Conservation (phyloP, 2,797 vertebrate genomes). For the Notamacropus eugenii region DNA sequence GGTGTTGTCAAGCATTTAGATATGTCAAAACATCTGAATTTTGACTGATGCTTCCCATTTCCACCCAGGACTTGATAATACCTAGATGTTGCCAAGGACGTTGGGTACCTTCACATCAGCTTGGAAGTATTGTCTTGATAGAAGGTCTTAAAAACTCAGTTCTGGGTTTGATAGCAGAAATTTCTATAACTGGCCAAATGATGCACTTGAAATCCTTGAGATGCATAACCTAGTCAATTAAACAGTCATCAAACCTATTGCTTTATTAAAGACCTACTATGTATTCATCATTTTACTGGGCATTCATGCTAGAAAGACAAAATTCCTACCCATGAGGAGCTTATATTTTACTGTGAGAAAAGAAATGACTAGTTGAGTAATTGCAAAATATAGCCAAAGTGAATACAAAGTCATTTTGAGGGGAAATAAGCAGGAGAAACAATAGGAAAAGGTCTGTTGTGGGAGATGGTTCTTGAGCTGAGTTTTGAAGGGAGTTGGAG, state of each 20-base stretch:
- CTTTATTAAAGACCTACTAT: background rate
- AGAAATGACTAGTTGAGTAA: background rate
- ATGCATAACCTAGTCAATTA: background rate
- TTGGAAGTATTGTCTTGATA: background rate
- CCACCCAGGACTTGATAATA: background rate
- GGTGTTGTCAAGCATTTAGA: slow-evolving; percentile 18
- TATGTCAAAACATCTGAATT: slow-evolving; percentile 50
- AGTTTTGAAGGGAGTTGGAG: background rate
- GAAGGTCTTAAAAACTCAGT: background rate
- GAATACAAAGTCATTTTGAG: background rate
- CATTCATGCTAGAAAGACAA: background rate
- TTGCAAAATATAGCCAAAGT: background rate
- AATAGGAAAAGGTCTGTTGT: background rate
- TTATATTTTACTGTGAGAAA: background rate
- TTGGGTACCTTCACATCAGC: background rate
- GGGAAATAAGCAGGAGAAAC: background rate
- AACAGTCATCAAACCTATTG: background rate
- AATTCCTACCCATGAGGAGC: background rate
- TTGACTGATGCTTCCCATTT: slow-evolving; percentile 22
- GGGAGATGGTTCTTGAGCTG: background rate
- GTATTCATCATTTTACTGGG: background rate
- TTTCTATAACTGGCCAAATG: background rate
- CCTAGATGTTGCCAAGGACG: background rate
- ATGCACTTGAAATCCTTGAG: background rate
- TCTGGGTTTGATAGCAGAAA: background rate